Percentiles rank a stretch among this genome's conserved stretches.
Evolutionary conservation across 2,888 invertebrate species (phyloP).

Genomic region (Polia nebulosa): DNA sequence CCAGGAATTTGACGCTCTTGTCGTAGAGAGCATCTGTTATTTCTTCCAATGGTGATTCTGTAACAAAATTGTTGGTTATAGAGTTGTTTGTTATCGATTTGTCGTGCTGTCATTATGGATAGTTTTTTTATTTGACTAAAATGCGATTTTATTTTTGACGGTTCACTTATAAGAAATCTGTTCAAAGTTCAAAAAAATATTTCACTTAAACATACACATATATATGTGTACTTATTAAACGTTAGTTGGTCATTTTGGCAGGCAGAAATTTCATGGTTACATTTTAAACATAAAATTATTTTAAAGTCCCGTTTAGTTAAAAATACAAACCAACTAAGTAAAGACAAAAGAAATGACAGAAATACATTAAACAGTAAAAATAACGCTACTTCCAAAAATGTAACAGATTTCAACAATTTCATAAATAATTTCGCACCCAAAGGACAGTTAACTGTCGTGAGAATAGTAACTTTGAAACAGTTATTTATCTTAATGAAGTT

Average conservation of each 20-base stretch:
- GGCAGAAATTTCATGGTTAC: background rate
- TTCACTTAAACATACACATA: background rate
- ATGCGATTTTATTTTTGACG: background rate
- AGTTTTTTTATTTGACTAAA: too few relatives aligned
- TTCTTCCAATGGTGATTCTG: conserved; percentile 94
- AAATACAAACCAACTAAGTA: background rate
- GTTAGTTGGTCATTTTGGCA: too few relatives aligned
- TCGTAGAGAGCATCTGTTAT: conserved; percentile 93
- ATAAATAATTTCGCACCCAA: background rate
- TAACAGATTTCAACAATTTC: background rate
- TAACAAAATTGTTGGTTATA: conserved; percentile 51
- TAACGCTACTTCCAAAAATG: background rate
- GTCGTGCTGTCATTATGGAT: too few relatives aligned
- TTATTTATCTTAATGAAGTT: background rate
- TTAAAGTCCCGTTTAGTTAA: background rate
- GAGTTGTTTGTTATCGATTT: background rate
- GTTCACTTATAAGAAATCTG: background rate
- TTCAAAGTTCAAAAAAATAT: too few relatives aligned
- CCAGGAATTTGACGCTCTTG: conserved; percentile 93
- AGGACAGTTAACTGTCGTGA: conserved; percentile 6
- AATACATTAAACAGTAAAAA: background rate
- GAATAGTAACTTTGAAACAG: background rate
- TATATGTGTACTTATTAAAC: too few relatives aligned
- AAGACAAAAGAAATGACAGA: background rate
- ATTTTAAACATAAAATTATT: background rate